These are phyloP conservation scores for Meandrina meandrites DNA, from an alignment of 92 coral and sea anemone species.

Conservation along the genomic window DNA sequence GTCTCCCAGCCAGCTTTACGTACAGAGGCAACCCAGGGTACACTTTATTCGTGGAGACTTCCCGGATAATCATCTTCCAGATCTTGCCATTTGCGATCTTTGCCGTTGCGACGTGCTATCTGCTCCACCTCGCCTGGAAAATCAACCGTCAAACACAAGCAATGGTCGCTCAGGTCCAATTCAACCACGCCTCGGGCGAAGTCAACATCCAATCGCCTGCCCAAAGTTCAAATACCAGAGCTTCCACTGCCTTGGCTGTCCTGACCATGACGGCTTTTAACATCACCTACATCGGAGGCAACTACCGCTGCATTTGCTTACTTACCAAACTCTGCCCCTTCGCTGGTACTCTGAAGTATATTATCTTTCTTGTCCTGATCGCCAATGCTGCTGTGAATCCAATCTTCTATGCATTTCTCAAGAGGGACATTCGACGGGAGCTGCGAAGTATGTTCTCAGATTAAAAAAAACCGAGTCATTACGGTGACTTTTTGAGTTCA, in stretches of 20 bases:
- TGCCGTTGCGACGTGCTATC: not conserved
- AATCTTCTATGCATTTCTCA: constrained; percentile 7
- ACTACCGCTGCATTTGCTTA: not conserved
- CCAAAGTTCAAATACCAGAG: not conserved
- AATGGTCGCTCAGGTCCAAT: not conserved
- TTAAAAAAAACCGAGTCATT: not conserved
- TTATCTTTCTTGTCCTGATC: not conserved
- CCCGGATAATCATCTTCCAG: constrained; percentile 4
- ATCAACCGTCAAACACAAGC: not conserved
- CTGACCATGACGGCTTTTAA: not conserved
- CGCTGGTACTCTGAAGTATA: not conserved
- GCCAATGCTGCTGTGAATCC: constrained; percentile 19
- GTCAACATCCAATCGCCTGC: not conserved
- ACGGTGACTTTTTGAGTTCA: not conserved
- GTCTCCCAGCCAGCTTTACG: not conserved
- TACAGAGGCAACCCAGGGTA: not conserved
- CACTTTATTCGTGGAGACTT: constrained; percentile 14
- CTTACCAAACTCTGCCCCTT: not conserved
- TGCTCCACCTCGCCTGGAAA: not conserved
- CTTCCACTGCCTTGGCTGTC: not conserved
- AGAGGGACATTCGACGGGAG: not conserved
- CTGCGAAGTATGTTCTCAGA: not conserved
- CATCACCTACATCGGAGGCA: constrained; percentile 15
- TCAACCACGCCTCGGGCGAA: constrained; percentile 2
- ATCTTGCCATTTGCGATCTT: not conserved